Conservation (phyloP, 2,113 vertebrate genomes). For the Alaudala cheleensis region DNA sequence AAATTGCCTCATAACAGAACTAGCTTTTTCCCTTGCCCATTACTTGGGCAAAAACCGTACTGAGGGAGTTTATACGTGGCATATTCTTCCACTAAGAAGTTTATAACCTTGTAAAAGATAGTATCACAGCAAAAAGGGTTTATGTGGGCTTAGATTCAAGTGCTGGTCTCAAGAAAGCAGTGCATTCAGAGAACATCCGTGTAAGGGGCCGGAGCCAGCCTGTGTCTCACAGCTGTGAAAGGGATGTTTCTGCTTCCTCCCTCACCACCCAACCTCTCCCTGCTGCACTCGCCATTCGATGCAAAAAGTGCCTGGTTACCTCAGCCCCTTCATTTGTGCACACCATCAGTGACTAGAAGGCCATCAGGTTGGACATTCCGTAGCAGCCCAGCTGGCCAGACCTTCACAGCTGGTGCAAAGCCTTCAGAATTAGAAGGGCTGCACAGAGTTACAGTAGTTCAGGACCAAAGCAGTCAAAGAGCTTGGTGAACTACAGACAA, state of each 20-base stretch:
- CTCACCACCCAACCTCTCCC: background rate
- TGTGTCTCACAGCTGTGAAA: background rate
- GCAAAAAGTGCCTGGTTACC: background rate
- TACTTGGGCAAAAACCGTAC: background rate
- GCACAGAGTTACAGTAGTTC: background rate
- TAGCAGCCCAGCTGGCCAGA: background rate
- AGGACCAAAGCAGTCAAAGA: background rate
- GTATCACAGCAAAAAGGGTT: background rate
- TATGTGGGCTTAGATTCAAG: background rate
- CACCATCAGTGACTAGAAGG: accelerated
- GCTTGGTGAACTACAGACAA: background rate
- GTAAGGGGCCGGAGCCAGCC: background rate
- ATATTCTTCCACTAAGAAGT: background rate
- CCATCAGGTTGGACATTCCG: background rate
- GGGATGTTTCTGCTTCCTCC: background rate
- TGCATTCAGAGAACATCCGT: accelerated
- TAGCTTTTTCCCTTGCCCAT: background rate
- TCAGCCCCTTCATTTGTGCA: background rate
- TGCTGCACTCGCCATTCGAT: accelerated
- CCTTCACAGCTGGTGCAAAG: background rate
- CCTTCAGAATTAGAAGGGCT: background rate
- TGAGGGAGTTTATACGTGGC: background rate
- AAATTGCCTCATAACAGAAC: background rate
- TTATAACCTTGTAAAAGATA: background rate
- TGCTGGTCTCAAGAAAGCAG: background rate